Conservation (phyloP, 2,797 vertebrate species). For the Taeniopygia guttata region DNA sequence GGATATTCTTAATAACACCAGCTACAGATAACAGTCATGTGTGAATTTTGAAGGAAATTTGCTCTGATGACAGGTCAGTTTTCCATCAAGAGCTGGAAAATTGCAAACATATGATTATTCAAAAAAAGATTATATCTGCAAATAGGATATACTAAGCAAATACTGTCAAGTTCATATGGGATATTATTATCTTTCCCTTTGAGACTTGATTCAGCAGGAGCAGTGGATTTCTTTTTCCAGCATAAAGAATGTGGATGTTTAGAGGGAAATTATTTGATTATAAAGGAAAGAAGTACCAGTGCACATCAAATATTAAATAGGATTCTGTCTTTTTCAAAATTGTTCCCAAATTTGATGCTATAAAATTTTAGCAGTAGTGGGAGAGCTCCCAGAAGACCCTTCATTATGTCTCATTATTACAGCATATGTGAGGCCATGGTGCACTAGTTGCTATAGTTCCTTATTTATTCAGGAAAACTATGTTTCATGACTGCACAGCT, state of each 20-base stretch:
- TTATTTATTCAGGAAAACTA: constrained; percentile 36
- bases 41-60: constrained; percentile 17
- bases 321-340: constrained; percentile 34
- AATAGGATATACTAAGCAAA: constrained; percentile 35
- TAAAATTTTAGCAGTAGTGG: background rate
- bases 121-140: constrained; percentile 38
- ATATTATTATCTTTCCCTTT: background rate
- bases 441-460: constrained; percentile 33
- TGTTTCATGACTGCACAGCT: constrained; percentile 1
- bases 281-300: background rate
- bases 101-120: constrained; percentile 42
- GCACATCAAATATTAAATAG: constrained; percentile 37
- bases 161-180: background rate
- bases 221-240: background rate
- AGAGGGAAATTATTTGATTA: background rate
- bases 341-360: background rate
- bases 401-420: constrained; percentile 39
- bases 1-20: background rate
- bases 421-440: constrained; percentile 29
- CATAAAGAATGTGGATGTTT: constrained; percentile 2
- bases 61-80: constrained; percentile 38
- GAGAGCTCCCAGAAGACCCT: constrained; percentile 32
- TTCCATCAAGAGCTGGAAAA: constrained; percentile 39
- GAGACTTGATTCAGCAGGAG: background rate
- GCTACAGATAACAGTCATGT: background rate